A percentile compares a stretch with the other conserved stretches of the same genome.
Evolutionary conservation across 1,140 invertebrate genomes (phyloP).

Genomic region (Oryzaephilus surinamensis): DNA sequence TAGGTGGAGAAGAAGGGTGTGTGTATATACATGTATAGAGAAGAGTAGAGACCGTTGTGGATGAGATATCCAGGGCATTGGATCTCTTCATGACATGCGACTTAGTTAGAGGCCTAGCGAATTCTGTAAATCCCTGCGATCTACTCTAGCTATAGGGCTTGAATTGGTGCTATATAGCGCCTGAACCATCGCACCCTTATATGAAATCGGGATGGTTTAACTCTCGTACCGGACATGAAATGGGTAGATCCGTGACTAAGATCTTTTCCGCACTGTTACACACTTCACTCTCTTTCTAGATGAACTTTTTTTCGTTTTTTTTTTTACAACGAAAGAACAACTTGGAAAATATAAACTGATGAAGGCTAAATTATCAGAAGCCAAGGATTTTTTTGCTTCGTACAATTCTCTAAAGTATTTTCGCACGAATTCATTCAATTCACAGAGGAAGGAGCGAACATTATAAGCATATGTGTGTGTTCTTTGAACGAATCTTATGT

Average conservation of each 20-base stretch:
- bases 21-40: too few species aligned
- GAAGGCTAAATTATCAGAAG: conserved; percentile 1
- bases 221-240: conserved; percentile 13
- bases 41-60: conserved; percentile 8
- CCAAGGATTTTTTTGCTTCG: conserved; percentile 2
- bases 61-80: conserved; percentile 14
- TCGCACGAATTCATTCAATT: conserved; percentile 9
- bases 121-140: conserved; percentile 15
- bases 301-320: conserved; percentile 3
- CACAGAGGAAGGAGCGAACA: conserved; percentile 9
- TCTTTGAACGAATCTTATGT: too few species aligned
- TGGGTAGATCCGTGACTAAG: conserved; percentile 8
- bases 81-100: conserved; percentile 12
- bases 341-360: not conserved
- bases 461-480: too few species aligned
- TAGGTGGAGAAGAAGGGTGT: too few species aligned
- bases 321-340: not conserved
- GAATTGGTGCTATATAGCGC: too few species aligned
- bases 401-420: conserved; percentile 4
- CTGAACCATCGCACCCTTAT: too few species aligned
- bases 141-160: too few species aligned
- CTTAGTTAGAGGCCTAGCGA: conserved; percentile 14
- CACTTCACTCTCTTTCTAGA: too few species aligned
- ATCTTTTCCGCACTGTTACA: too few species aligned
- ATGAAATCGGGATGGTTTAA: too few species aligned